These are phyloP conservation scores for Beris chalybata DNA, from an alignment of 2,888 invertebrate genomes.

Conservation along the genomic window DNA sequence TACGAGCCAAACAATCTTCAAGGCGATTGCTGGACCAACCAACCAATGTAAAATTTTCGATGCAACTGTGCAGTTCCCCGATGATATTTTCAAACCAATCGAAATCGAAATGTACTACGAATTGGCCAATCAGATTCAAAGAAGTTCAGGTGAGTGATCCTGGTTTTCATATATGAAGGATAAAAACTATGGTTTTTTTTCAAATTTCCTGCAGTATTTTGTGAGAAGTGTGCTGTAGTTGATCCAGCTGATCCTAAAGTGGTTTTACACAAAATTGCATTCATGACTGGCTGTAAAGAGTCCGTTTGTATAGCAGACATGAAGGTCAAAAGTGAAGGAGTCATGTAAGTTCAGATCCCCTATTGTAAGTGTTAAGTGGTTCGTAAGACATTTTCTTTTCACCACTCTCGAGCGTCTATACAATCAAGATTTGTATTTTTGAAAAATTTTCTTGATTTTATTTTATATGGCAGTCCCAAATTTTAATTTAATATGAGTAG, in stretches of 20 bases:
- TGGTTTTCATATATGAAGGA: not conserved
- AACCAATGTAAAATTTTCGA: slow-evolving; percentile 50
- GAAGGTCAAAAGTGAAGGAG: slow-evolving; percentile 46
- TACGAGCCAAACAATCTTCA: slow-evolving; percentile 48
- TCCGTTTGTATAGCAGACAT: slow-evolving; percentile 54
- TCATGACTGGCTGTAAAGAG: slow-evolving; percentile 54
- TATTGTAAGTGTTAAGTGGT: too few relatives aligned
- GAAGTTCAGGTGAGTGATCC: slow-evolving; percentile 29
- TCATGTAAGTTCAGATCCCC: slow-evolving; percentile 42
- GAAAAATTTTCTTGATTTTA: too few relatives aligned
- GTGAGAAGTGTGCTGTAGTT: slow-evolving; percentile 53
- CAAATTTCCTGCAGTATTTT: slow-evolving; percentile 44
- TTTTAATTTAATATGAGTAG: too few relatives aligned
- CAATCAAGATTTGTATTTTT: too few relatives aligned
- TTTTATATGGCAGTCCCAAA: too few relatives aligned
- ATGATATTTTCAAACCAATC: slow-evolving; percentile 55
- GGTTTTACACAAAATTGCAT: slow-evolving; percentile 52
- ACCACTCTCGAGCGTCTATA: too few relatives aligned
- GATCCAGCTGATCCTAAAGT: slow-evolving; percentile 52
- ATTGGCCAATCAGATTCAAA: slow-evolving; percentile 49
- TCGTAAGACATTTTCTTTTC: too few relatives aligned
- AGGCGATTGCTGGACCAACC: slow-evolving; percentile 44
- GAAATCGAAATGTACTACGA: slow-evolving; percentile 53
- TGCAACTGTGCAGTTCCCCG: slow-evolving; percentile 50
- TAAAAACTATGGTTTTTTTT: not conserved